Evolutionary conservation across 2,113 vertebrate genomes (phyloP), one percentile per base, ranked within the genome.

Genomic region (Anthoscopus minutus): DNA sequence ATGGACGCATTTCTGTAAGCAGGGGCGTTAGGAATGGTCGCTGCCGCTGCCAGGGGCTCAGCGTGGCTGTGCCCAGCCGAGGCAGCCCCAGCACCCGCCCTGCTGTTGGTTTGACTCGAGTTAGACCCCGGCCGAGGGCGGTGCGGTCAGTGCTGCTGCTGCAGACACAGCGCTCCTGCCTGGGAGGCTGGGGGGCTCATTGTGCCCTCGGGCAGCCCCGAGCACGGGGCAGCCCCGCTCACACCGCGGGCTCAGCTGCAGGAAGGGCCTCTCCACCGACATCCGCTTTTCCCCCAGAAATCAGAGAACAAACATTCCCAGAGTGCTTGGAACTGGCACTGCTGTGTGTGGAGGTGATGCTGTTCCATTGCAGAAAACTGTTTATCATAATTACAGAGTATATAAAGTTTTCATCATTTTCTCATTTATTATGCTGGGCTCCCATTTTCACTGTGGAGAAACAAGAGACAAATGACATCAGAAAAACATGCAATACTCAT

Each of bases 1-100:
- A 1, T 11, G 1, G 27, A 8, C 3, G 22, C 6, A 1, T 53
- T 28, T 44, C 33, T 81, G 54, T 20, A 3, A 11, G 33, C 35
- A 15, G 48, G 44, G 28, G 4, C 10, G 1, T 38, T 15, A 4
- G 1, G 3, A 10, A 4, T 24, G 65, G 5, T 24, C 15, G 12
- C 51, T 45, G 47, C 47, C 27, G 5, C 21, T 13, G 69, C 4
- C 51, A 17, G 30, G 10, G 66, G 11, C 22, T 10, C n/a, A 1
- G 6, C 22, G 40, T 0, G 27, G 21, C 56, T 4, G 17, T 15
- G 30, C 23, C 37, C 30, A 23, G 38, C 17, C 5, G 0, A 5
- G 40, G 20, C 81, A 22, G 70, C 38, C 3, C 50, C 6, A 1
- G 10, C 53, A 2, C 22, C 1, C 0, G 7, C 10, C 38, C 57